phyloP scores from a whole-genome alignment of 1,140 invertebrate genomes.

The Cydia amplana region DNA sequence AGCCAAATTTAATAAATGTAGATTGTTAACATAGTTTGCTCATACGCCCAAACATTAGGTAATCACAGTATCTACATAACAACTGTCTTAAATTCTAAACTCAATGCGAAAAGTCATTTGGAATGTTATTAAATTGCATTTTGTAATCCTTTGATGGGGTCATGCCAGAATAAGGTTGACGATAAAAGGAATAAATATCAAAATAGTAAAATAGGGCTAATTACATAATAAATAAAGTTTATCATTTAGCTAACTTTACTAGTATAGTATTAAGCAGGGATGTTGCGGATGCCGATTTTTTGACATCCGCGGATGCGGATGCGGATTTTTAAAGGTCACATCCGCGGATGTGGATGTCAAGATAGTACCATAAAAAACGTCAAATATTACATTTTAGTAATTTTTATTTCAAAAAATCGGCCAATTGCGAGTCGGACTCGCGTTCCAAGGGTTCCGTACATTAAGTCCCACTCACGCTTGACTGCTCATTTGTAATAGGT shows the following conservation, averaged over 20 bases:
- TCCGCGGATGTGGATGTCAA: too few species aligned
- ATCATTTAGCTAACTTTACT: not conserved
- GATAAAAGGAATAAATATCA: not conserved
- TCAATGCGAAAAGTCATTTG: slow-evolving; percentile 20
- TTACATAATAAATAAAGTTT: not conserved
- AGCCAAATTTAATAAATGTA: slow-evolving; percentile 11
- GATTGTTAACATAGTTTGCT: slow-evolving; percentile 14
- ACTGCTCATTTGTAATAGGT: too few species aligned
- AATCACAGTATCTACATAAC: slow-evolving; percentile 13
- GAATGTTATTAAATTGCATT: slow-evolving; percentile 12
- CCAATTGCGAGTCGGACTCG: too few species aligned
- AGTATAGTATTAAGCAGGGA: not conserved
- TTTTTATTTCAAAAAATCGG: too few species aligned
- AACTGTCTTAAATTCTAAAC: slow-evolving; percentile 10
- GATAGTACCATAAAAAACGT: too few species aligned
- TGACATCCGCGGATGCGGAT: too few species aligned
- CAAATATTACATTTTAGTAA: too few species aligned
- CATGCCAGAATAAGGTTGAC: not conserved
- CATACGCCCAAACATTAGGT: slow-evolving; percentile 17
- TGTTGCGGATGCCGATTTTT: too few species aligned
- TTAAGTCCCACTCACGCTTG: too few species aligned
- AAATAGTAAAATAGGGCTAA: not conserved
- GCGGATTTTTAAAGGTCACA: too few species aligned
- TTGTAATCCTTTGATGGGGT: not conserved
- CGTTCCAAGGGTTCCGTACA: too few species aligned